Base-by-base conservation (phyloP, 2,797 vertebrate genomes). In the Thripadectes ignobilis region DNA sequence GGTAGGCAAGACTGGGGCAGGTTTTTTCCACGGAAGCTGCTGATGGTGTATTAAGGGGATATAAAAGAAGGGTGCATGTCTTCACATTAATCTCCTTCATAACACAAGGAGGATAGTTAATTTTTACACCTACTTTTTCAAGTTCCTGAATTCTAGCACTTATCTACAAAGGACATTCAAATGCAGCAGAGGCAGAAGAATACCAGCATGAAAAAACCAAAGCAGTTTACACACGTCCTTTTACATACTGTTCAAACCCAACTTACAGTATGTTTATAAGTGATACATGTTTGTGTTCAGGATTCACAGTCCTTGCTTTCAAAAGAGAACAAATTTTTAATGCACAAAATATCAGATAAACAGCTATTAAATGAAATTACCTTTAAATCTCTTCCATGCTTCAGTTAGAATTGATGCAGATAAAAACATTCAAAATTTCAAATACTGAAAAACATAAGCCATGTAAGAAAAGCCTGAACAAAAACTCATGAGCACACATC, bases 81-180 rank as follows among this genome's bases (percentile, higher is more conserved):
- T 93, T 76, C 46, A 75, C 32, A 29, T 59, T 78, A 51, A 88
- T 41, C 49, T 73, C 36, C 48, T 36, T 52, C 38, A 22, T 62
- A 92, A 67, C 54, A 82, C 45, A 57, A 65, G 39, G 27, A 72
- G n/a, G n/a, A 62, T 4, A 68, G 67, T 36, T 88, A 67, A 30
- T 89, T 85, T 88, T 80, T 85, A 74, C 75, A 74, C 38, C 38
- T 67, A 72, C 73, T 73, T 90, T 81, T 88, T 75, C 27, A 78
- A 43, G 36, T 46, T 88, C 20, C 68, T 63, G 29, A 90, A 80
- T 80, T 74, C 61, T 41, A 74, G 8, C 49, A 39, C 46, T 88
- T 86, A 61, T 23, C 76, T 93, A 62, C 74, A 85, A 87, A 92
- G 72, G 18, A 69, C 26, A 89, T 61, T 67, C n/a, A 89, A 91